phyloP scores from a whole-genome alignment of 2,113 vertebrate genomes.

The Syngnathus typhle region DNA sequence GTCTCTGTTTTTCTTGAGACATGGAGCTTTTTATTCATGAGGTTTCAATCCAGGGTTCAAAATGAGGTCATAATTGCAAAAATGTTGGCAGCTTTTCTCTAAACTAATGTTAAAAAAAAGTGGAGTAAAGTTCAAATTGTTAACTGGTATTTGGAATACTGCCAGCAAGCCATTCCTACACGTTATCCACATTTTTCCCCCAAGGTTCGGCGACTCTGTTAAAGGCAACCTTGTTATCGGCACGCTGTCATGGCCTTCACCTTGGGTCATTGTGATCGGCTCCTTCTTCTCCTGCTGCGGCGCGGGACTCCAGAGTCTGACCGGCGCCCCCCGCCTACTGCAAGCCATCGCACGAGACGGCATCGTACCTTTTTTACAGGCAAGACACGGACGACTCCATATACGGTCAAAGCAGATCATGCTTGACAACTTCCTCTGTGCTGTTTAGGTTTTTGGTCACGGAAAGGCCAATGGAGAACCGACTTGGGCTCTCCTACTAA shows the following conservation, averaged over 20 bases:
- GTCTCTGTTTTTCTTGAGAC: background rate
- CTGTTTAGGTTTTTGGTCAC: conserved; percentile 84
- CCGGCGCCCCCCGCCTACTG: conserved; percentile 86
- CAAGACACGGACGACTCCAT: conserved; percentile 40
- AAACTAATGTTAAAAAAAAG: background rate
- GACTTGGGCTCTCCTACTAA: conserved; percentile 92
- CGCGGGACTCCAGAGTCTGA: conserved; percentile 91
- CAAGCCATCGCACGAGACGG: conserved; percentile 94
- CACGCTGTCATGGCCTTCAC: conserved; percentile 91
- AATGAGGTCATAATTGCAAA: too few species aligned
- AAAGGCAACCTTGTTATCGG: conserved; percentile 90
- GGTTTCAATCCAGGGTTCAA: background rate
- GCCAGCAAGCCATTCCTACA: background rate
- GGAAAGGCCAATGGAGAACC: conserved; percentile 94
- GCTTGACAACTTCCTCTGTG: background rate
- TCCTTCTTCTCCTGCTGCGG: conserved; percentile 97
- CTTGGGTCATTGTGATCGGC: conserved; percentile 96
- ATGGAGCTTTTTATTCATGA: background rate
- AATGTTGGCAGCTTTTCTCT: too few species aligned
- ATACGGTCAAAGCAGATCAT: background rate
- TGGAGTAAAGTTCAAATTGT: background rate
- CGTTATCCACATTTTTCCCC: conserved; percentile 3
- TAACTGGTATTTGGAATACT: background rate
- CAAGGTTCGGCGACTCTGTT: conserved; percentile 89
- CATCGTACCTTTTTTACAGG: conserved; percentile 89